A percentile compares a stretch with the other conserved stretches of the same genome.
Evolutionary conservation across 2,113 vertebrate species (phyloP).

Genomic region (Cephalopterus ornatus): DNA sequence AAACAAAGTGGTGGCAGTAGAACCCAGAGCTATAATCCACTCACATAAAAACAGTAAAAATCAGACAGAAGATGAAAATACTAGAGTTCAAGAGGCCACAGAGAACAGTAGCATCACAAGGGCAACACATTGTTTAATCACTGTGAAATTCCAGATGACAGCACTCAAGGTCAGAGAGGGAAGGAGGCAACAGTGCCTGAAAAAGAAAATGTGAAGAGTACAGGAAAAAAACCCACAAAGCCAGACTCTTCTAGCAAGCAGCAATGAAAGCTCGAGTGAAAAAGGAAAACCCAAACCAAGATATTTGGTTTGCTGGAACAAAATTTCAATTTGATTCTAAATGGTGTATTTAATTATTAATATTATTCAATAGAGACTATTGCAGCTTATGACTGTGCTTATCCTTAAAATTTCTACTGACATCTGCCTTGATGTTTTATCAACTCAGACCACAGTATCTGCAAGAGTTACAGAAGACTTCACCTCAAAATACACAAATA

Average conservation of each 20-base stretch:
- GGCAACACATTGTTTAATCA: slow-evolving; percentile 61
- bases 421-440: background rate
- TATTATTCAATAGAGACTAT: background rate
- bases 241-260: background rate
- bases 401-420: background rate
- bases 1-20: slow-evolving; percentile 2
- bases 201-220: slow-evolving; percentile 51
- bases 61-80: slow-evolving; percentile 44
- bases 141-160: slow-evolving; percentile 64
- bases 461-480: background rate
- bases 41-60: slow-evolving; percentile 17
- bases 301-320: background rate
- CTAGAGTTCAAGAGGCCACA: slow-evolving; percentile 41
- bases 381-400: background rate
- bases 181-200: slow-evolving; percentile 24
- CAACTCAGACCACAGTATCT: background rate
- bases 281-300: background rate
- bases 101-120: slow-evolving; percentile 39
- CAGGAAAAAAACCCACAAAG: background rate
- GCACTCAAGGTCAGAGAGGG: slow-evolving; percentile 61
- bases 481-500: background rate
- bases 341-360: background rate
- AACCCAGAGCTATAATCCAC: background rate
- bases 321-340: background rate
- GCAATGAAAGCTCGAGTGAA: background rate